phyloP scores from a whole-genome alignment of 2,888 invertebrate genomes.

The Pardosa pseudoannulata region DNA sequence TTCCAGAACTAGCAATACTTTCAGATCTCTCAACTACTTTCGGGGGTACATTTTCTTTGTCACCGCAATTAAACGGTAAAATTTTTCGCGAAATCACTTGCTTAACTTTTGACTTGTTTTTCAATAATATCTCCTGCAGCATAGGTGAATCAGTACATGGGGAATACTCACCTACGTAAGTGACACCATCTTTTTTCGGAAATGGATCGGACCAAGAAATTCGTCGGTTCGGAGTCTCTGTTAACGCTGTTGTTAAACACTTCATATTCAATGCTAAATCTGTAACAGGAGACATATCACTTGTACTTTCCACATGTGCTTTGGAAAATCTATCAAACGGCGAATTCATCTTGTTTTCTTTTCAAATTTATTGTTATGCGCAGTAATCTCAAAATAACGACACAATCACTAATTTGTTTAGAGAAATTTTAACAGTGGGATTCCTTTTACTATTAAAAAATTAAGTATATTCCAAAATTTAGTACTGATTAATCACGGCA shows the following conservation, averaged over 20 bases:
- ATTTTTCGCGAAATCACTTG: neutral
- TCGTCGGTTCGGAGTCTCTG: slow-evolving; percentile 55
- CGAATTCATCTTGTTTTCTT: too few relatives aligned
- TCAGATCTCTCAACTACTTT: neutral
- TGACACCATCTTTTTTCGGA: slow-evolving; percentile 2
- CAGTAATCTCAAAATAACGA: too few relatives aligned
- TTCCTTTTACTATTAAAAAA: too few relatives aligned
- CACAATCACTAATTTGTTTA: too few relatives aligned
- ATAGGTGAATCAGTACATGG: slow-evolving; percentile 42
- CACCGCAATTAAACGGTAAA: slow-evolving; percentile 18
- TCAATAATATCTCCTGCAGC: slow-evolving; percentile 15
- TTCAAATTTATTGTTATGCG: too few relatives aligned
- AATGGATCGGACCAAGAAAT: slow-evolving; percentile 60
- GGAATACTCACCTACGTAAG: slow-evolving; percentile 12
- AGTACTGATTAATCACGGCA: too few relatives aligned
- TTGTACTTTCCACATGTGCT: neutral
- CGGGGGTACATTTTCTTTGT: slow-evolving; percentile 33
- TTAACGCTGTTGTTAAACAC: slow-evolving; percentile 31
- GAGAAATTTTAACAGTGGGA: too few relatives aligned
- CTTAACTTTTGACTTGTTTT: neutral
- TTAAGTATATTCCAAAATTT: too few relatives aligned
- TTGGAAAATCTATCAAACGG: too few relatives aligned
- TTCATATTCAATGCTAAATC: slow-evolving; percentile 58
- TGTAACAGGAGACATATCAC: slow-evolving; percentile 51
- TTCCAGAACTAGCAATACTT: too few relatives aligned